phyloP scores from a whole-genome alignment of 2,113 vertebrate species.

The Dascyllus trimaculatus region DNA sequence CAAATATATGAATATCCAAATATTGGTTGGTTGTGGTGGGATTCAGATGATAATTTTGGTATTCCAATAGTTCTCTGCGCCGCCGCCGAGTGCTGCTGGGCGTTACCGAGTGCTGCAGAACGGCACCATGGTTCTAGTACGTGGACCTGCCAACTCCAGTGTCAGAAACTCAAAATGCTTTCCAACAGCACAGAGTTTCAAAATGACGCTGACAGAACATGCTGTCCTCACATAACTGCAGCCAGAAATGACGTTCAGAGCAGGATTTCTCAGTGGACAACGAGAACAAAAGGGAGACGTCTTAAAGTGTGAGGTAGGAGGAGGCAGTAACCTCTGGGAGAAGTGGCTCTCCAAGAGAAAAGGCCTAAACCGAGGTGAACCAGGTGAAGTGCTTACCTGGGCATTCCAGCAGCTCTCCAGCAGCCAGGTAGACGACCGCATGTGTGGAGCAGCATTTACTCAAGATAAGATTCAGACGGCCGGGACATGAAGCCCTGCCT shows the following conservation, averaged over 20 bases:
- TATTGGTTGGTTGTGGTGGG: too few relatives aligned
- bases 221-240: too few relatives aligned
- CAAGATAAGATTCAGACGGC: slow-evolving; percentile 54
- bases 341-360: not conserved
- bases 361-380: slow-evolving; percentile 12
- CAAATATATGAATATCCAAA: too few relatives aligned
- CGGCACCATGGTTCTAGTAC: too few relatives aligned
- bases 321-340: not conserved
- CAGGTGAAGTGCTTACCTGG: slow-evolving; percentile 30
- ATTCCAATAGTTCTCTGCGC: too few relatives aligned
- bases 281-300: not conserved
- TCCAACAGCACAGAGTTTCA: too few relatives aligned
- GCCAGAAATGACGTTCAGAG: not conserved
- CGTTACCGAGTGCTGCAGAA: too few relatives aligned
- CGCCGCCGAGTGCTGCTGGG: too few relatives aligned
- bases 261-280: not conserved
- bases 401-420: slow-evolving; percentile 47
- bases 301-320: not conserved
- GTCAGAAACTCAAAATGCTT: too few relatives aligned
- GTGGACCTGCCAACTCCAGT: too few relatives aligned
- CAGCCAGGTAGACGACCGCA: slow-evolving; percentile 39
- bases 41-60: too few relatives aligned
- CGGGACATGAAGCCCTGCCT: not conserved
- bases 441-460: slow-evolving; percentile 61
- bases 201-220: too few relatives aligned